Evolutionary conservation across 1,140 invertebrate genomes (phyloP).

Genomic region (Zaprionus kolodkinae): DNA sequence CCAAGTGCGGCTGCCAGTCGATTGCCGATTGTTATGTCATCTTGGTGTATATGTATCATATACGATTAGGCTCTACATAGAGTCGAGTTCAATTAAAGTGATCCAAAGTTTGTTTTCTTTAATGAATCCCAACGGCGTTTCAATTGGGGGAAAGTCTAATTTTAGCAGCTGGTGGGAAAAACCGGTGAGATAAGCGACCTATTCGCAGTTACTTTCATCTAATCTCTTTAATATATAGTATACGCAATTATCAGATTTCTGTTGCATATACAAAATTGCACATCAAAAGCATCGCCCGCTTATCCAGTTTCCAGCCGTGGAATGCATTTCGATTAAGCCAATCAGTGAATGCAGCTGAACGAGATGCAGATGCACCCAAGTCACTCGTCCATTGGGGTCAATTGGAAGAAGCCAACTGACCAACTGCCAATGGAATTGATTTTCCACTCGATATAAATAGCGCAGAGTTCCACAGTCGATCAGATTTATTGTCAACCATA

Average conservation of each 20-base stretch:
- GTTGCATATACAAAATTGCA: background rate
- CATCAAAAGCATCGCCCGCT: conserved; percentile 58
- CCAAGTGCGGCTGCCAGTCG: background rate
- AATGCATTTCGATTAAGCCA: conserved; percentile 65
- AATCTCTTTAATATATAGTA: background rate
- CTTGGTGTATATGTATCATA: background rate
- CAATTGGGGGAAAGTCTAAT: background rate
- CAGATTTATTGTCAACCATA: conserved; percentile 32
- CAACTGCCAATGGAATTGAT: conserved; percentile 22
- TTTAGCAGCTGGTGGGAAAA: background rate
- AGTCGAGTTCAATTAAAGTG: conserved; percentile 52
- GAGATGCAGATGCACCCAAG: conserved; percentile 27
- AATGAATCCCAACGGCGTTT: background rate
- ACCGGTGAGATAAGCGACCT: background rate
- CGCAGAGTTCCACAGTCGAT: background rate
- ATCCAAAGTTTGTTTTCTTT: conserved; percentile 18
- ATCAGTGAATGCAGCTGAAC: conserved; percentile 34
- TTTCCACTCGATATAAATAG: conserved; percentile 59
- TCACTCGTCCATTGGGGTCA: conserved; percentile 60
- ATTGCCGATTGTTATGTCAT: conserved; percentile 19
- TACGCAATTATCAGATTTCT: background rate
- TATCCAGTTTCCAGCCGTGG: conserved; percentile 31
- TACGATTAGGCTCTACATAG: conserved; percentile 22
- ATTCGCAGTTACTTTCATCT: background rate
- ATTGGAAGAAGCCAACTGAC: conserved; percentile 39